Evolutionary conservation across 2,888 invertebrate species (phyloP).

Genomic region (Melinopterus prodromus): DNA sequence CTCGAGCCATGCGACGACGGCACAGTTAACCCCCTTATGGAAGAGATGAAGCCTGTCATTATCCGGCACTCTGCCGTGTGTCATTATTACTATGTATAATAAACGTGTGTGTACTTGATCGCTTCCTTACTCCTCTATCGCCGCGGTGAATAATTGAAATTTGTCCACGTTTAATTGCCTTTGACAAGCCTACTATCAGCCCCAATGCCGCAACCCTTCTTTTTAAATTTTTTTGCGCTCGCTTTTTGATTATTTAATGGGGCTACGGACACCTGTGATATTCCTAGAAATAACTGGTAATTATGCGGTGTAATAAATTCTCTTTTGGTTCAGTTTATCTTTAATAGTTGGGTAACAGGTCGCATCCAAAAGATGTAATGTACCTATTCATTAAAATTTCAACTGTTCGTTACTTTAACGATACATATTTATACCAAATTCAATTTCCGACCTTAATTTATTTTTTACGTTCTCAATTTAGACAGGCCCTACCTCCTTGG

Average conservation of each 20-base stretch:
- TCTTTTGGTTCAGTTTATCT: background rate
- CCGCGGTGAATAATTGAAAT: background rate
- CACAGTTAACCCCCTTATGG: background rate
- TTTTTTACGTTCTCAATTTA: no score
- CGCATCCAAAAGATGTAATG: no score
- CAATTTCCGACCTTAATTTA: no score
- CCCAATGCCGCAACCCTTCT: background rate
- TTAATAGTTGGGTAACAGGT: background rate
- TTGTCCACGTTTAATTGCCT: background rate
- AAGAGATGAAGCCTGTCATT: background rate
- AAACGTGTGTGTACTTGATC: constrained; percentile 4
- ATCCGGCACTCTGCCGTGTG: background rate
- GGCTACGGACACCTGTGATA: background rate
- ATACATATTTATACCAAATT: no score
- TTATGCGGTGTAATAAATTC: background rate
- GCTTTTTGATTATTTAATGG: background rate
- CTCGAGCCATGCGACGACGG: background rate
- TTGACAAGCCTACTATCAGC: background rate
- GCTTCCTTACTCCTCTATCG: background rate
- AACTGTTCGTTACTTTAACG: no score
- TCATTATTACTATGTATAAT: constrained; percentile 4
- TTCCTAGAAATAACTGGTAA: background rate
- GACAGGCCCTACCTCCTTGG: no score
- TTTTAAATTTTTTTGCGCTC: background rate
- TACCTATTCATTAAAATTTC: no score